Conservation (phyloP, 2,888 invertebrate species). For the Scaptomyza reducta region DNA sequence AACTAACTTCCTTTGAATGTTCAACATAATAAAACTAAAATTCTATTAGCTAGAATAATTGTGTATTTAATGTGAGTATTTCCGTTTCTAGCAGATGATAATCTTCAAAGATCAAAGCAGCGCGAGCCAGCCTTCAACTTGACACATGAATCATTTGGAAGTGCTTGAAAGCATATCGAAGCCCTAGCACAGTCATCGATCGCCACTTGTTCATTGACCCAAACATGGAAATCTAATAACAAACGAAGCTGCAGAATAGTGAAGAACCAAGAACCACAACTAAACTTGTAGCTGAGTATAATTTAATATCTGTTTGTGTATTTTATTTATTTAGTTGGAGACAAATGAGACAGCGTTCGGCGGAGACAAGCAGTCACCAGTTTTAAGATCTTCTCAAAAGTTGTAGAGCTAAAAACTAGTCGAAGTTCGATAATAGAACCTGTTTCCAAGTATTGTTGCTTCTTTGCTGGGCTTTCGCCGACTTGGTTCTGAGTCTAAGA, state of each 20-base stretch:
- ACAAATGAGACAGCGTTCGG: conserved; percentile 65
- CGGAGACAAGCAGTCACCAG: conserved; percentile 76
- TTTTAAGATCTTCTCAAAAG: conserved; percentile 57
- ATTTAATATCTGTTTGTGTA: conserved; percentile 21
- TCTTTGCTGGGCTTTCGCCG: conserved; percentile 59
- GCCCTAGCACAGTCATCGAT: conserved; percentile 19
- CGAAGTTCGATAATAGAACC: conserved; percentile 60
- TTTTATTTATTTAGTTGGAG: conserved; percentile 47
- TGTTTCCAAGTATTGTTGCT: conserved; percentile 73
- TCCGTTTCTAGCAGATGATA: conserved; percentile 60
- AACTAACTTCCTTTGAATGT: conserved; percentile 12
- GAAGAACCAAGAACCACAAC: conserved; percentile 18
- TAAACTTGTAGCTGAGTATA: conserved; percentile 22
- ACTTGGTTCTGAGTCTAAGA: conserved; percentile 28
- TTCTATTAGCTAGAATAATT: conserved; percentile 8
- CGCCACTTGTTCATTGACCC: conserved; percentile 74
- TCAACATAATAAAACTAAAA: conserved; percentile 26
- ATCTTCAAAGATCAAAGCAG: conserved; percentile 58
- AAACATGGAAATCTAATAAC: conserved; percentile 55
- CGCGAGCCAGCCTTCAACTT: conserved; percentile 67
- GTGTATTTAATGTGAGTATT: conserved; percentile 40
- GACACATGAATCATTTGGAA: conserved; percentile 71
- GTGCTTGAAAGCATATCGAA: conserved; percentile 48
- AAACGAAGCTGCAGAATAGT: conserved; percentile 43
- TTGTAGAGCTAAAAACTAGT: conserved; percentile 36